phyloP scores from a whole-genome alignment of 2,113 vertebrate species.

The Mystacornis crossleyi region DNA sequence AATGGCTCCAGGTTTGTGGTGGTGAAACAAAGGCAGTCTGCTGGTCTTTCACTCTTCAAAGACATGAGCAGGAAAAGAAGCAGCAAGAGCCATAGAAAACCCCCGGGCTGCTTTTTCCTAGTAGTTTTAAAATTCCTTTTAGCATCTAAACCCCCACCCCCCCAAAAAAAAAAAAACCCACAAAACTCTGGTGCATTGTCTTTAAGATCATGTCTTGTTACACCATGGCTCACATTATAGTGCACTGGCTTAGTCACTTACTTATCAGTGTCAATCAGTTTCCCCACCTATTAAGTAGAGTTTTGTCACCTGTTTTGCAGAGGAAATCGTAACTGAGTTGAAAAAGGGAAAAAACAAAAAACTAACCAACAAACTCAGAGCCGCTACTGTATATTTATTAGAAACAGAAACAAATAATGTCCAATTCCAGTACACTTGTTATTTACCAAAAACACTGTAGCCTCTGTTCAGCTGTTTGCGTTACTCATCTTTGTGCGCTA shows the following conservation, averaged over 20 bases:
- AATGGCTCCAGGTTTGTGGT: background rate
- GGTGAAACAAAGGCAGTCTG: background rate
- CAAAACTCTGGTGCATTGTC: accelerated
- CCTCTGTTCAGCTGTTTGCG: background rate
- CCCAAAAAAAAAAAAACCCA: too few relatives aligned
- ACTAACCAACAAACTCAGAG: accelerated
- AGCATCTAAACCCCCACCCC: background rate
- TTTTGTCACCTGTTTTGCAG: background rate
- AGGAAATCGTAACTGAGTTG: background rate
- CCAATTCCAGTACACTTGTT: background rate
- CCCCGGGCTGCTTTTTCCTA: background rate
- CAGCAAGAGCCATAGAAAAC: background rate
- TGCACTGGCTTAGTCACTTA: background rate
- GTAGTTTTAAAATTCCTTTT: background rate
- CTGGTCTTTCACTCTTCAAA: background rate
- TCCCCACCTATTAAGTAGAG: background rate
- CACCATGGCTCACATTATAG: background rate
- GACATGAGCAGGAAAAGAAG: background rate
- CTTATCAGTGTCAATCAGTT: background rate
- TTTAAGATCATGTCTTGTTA: background rate
- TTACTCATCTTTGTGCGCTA: background rate
- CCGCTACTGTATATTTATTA: background rate
- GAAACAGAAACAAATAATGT: background rate
- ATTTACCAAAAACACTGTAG: background rate
- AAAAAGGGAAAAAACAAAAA: background rate